Percentiles rank a stretch among this genome's conserved stretches.
Conservation (phyloP, 2,113 vertebrate genomes). For the Blennius ocellaris region DNA sequence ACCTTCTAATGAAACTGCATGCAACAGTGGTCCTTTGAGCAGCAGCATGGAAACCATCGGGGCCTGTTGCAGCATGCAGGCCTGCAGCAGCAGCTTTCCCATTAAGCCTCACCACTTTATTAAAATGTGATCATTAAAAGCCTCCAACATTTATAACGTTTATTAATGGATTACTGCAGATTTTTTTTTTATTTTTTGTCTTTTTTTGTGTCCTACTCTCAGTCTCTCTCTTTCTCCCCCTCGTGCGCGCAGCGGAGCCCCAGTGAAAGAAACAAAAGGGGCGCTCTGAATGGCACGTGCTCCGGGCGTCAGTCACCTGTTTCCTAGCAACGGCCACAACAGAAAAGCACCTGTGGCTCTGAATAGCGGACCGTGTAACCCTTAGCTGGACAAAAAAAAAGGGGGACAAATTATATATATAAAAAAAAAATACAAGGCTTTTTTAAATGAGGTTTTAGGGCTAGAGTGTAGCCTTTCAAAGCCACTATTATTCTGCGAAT, state of each 20-base stretch:
- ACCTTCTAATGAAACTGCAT: not conserved
- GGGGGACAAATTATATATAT: not conserved
- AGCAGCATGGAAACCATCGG: not conserved
- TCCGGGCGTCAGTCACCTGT: conserved; percentile 83
- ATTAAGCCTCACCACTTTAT: not conserved
- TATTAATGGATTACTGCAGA: conserved; percentile 21
- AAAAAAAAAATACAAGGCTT: not conserved
- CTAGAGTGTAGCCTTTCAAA: too few species aligned
- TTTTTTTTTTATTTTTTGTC: too few species aligned
- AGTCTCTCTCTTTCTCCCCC: conserved; percentile 21
- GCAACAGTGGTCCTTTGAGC: not conserved
- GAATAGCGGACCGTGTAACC: conserved; percentile 52
- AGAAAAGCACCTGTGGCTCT: conserved; percentile 85
- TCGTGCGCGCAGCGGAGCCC: conserved; percentile 33
- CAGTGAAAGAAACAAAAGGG: conserved; percentile 79
- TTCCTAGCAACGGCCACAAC: conserved; percentile 85
- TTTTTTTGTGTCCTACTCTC: too few species aligned
- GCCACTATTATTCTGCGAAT: too few species aligned
- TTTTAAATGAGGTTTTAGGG: not conserved
- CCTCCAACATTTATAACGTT: conserved; percentile 10
- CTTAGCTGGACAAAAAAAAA: conserved; percentile 18
- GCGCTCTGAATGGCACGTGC: conserved; percentile 79
- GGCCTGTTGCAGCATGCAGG: conserved; percentile 17
- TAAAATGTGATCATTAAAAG: conserved; percentile 17
- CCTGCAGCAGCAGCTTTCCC: conserved; percentile 10